Conservation (phyloP, 2,113 vertebrate species). For the Poecile atricapillus region DNA sequence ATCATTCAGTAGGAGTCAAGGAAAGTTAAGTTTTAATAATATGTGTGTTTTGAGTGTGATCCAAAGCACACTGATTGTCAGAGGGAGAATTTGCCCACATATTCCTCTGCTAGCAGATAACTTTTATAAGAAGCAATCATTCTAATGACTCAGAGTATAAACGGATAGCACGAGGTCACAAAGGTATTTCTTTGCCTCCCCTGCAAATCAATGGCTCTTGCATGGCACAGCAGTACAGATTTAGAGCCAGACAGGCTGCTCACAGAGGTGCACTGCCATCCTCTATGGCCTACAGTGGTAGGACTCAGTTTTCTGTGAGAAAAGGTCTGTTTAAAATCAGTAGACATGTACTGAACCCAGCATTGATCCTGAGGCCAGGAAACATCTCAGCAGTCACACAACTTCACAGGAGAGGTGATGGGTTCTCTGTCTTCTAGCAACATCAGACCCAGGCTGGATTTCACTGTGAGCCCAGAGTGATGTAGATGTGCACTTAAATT, state of each 20-base stretch:
- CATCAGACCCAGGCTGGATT: background rate
- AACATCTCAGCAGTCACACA: background rate
- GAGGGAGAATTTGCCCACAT: background rate
- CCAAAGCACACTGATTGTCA: constrained; percentile 32
- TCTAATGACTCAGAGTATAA: constrained; percentile 11
- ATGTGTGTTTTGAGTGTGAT: constrained; percentile 1
- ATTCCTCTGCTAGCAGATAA: background rate
- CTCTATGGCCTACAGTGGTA: background rate
- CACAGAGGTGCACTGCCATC: background rate
- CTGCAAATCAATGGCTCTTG: background rate
- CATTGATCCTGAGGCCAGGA: background rate
- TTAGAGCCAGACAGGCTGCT: background rate
- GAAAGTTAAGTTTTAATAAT: background rate
- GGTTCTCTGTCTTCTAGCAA: background rate
- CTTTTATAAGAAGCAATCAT: background rate
- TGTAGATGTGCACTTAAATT: background rate
- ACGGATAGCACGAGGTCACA: constrained; percentile 16
- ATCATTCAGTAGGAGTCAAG: constrained; percentile 7
- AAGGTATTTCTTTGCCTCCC: constrained; percentile 5
- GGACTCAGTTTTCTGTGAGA: background rate
- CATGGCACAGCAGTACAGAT: background rate
- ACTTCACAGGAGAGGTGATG: background rate
- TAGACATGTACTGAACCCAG: background rate
- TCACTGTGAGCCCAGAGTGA: background rate
- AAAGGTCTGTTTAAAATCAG: background rate